phyloP scores from a whole-genome alignment of 2,113 vertebrate species.

The Podilymbus podiceps region DNA sequence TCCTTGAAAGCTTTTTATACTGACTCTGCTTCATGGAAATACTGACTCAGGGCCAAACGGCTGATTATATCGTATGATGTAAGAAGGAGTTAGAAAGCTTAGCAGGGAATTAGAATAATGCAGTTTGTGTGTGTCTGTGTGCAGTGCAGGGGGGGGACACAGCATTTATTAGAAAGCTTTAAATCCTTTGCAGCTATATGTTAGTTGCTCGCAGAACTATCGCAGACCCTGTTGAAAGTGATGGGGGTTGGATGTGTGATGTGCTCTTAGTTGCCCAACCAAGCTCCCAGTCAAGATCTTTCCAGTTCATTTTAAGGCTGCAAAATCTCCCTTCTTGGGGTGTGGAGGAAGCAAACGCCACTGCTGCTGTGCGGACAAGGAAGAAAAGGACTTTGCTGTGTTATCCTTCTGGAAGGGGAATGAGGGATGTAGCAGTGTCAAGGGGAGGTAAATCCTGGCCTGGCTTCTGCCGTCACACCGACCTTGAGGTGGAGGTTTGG shows the following conservation, averaged over 20 bases:
- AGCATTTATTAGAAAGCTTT: slow-evolving; percentile 56
- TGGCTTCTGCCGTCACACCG: background rate
- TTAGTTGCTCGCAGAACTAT: background rate
- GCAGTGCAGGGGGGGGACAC: background rate
- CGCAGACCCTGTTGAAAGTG: background rate
- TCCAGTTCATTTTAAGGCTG: background rate
- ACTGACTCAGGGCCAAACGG: slow-evolving; percentile 65
- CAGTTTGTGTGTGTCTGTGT: slow-evolving; percentile 17
- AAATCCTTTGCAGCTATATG: slow-evolving; percentile 20
- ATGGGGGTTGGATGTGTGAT: background rate
- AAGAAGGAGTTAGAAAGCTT: slow-evolving; percentile 60
- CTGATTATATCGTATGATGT: slow-evolving; percentile 53
- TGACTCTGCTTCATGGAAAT: slow-evolving; percentile 47
- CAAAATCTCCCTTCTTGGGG: background rate
- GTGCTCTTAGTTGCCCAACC: background rate
- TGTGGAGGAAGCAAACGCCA: background rate
- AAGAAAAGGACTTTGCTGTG: background rate
- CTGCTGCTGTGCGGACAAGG: background rate
- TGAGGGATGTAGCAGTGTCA: background rate
- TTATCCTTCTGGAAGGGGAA: background rate
- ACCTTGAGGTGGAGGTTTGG: background rate
- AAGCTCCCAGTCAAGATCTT: background rate
- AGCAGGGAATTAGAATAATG: slow-evolving; percentile 59
- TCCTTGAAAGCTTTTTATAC: slow-evolving; percentile 58
- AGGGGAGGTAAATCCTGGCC: background rate